Percentiles rank a stretch among this genome's conserved stretches.
These are phyloP conservation scores for Didymodactylos carnosus DNA, from an alignment of 2,888 invertebrate species.

Conservation along the genomic window DNA sequence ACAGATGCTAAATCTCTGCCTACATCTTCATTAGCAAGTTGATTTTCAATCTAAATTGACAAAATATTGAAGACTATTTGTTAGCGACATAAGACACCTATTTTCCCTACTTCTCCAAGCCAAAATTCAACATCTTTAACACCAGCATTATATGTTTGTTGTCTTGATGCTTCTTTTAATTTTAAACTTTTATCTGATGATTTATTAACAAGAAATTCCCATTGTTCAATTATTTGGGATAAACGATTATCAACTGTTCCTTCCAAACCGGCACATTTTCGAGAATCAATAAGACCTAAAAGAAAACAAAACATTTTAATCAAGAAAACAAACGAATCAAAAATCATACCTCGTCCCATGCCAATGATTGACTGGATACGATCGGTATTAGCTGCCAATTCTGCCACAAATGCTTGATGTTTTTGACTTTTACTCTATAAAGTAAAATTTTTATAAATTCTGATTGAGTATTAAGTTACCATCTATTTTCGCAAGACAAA, in stretches of 20 bases:
- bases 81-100: background rate
- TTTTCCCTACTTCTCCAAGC: slow-evolving; percentile 70
- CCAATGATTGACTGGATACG: slow-evolving; percentile 81
- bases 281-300: slow-evolving; percentile 23
- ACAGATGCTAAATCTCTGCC: slow-evolving; percentile 92
- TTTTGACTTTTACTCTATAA: slow-evolving; percentile 75
- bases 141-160: slow-evolving; percentile 88
- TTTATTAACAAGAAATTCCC: slow-evolving; percentile 93
- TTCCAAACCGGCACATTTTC: slow-evolving; percentile 91
- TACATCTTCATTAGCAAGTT: slow-evolving; percentile 54
- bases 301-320: background rate
- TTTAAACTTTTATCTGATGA: slow-evolving; percentile 93
- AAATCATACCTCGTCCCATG: slow-evolving; percentile 49
- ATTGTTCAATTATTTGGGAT: slow-evolving; percentile 66
- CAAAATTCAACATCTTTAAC: slow-evolving; percentile 99
- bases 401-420: slow-evolving; percentile 98
- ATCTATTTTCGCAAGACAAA: background rate
- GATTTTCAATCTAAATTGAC: slow-evolving; percentile 14
- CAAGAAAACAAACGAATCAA: background rate
- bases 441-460: background rate
- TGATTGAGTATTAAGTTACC: background rate
- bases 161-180: slow-evolving; percentile 94
- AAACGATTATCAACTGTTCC: slow-evolving; percentile 62
- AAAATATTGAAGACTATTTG: background rate
- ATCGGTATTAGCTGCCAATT: slow-evolving; percentile 91